Evolutionary conservation across 2,888 invertebrate species (phyloP).

Genomic region (Gortyna flavago): DNA sequence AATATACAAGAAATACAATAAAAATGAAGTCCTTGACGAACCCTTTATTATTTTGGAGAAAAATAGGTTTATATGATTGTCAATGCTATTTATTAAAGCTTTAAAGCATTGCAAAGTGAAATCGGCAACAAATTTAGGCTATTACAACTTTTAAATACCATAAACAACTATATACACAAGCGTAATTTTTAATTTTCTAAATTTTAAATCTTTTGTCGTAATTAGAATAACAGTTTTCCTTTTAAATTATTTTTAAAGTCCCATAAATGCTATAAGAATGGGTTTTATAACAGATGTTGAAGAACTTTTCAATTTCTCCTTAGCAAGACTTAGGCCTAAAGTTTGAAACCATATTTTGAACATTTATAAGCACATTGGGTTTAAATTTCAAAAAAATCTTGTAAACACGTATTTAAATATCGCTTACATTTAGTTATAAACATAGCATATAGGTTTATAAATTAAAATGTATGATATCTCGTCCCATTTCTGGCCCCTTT

Average conservation of each 20-base stretch:
- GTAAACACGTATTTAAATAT: neutral
- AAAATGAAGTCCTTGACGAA: neutral
- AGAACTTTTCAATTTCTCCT: neutral
- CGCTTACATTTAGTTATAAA: neutral
- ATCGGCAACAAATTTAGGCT: neutral
- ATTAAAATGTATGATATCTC: neutral
- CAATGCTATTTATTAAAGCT: neutral
- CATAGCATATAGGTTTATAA: conserved; percentile 33
- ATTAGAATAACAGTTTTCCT: neutral
- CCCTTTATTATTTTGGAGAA: neutral
- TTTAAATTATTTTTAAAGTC: neutral
- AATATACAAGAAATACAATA: neutral
- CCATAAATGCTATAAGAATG: neutral
- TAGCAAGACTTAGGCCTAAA: conserved; percentile 56
- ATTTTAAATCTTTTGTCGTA: accelerated
- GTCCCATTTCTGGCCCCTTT: neutral
- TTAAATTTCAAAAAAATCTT: neutral
- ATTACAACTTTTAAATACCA: neutral
- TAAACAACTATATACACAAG: neutral
- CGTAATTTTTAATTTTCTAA: neutral
- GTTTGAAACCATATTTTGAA: conserved; percentile 7
- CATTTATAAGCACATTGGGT: neutral
- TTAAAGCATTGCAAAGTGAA: conserved; percentile 1
- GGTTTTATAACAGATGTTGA: neutral
- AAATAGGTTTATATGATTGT: neutral